Evolutionary conservation across 2,888 invertebrate species (phyloP), one percentile per base, ranked within the genome.

Genomic region (Corbicula japonica): DNA sequence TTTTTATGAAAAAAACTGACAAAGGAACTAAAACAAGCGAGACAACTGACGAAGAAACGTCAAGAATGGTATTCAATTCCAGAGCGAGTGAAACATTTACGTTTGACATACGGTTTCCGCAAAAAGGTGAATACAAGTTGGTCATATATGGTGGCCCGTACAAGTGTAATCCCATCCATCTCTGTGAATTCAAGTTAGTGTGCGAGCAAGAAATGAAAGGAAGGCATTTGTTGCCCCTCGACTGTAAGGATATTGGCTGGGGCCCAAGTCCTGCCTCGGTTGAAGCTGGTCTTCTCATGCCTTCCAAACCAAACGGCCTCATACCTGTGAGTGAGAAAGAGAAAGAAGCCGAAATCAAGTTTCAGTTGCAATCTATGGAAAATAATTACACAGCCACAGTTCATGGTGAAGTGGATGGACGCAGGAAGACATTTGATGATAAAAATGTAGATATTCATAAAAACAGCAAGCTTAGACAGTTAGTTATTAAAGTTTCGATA

Each of bases 131-230:
- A 28, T 85, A 62, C 52, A 82, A 76, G 44, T 52, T 85, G 10
- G 60, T 77, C n/a, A 54, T 82, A 48, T 85, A 78, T 65, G 85
- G 80, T 6, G 82, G 78, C 3, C 78, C 80, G 10, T 63, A 71
- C 50, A 76, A 78, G n/a, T 66, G 69, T 21, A 54, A 76, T 5
- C 26, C 72, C 8, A 52, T 79, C 15, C 50, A 73, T 26, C 30
- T 85, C 18, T 74, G 73, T 56, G 82, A 80, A 48, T 82, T 85
- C 54, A 62, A 66, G 61, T 62, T 85, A 12, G 58, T 61, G 6
- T 83, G 85, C 35, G 35, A 62, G 1, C 60, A 60, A n/a, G 18
- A 41, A 12, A 70, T 69, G 63, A 30, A 65, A 41, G 34, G 68
- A 2, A 66, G 72, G 34, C 44, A 35, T n/a, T 62, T 78, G 1